Evolutionary conservation across 2,888 invertebrate species (phyloP).

Genomic region (Drosophila setosimentum): DNA sequence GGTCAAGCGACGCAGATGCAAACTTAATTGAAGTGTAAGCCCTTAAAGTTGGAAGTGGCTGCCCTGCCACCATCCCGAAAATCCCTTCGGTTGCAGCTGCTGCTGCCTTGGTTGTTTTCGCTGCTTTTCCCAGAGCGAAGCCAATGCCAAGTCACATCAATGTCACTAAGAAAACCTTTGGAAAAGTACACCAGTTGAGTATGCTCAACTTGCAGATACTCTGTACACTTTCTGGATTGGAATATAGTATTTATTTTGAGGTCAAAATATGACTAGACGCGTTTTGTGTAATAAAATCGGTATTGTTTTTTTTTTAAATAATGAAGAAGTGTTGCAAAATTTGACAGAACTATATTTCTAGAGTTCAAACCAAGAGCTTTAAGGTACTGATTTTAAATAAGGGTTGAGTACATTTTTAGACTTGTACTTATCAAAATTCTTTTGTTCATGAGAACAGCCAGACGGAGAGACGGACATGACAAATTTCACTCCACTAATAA

Average conservation of each 20-base stretch:
- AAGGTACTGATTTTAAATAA: not conserved
- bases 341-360: too few species aligned
- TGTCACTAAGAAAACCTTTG: slow-evolving; percentile 38
- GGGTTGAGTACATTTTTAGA: not conserved
- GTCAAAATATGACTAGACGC: not conserved
- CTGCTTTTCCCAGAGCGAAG: slow-evolving; percentile 14
- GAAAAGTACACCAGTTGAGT: not conserved
- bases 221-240: not conserved
- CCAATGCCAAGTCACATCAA: slow-evolving; percentile 66
- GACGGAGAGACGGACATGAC: too few species aligned
- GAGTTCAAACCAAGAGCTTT: too few species aligned
- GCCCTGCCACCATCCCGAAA: not conserved
- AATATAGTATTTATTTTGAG: not conserved
- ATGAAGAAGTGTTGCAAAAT: too few species aligned
- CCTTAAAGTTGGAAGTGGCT: slow-evolving; percentile 63
- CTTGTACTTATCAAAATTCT: not conserved
- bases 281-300: not conserved
- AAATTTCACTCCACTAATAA: not conserved
- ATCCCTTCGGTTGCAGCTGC: slow-evolving; percentile 8
- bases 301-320: too few species aligned
- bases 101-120: slow-evolving; percentile 11
- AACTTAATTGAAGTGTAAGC: slow-evolving; percentile 79
- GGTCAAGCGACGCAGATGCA: slow-evolving; percentile 41
- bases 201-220: not conserved
- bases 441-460: too few species aligned